phyloP scores from a whole-genome alignment of 2,113 vertebrate species.

The Vulpes vulpes region DNA sequence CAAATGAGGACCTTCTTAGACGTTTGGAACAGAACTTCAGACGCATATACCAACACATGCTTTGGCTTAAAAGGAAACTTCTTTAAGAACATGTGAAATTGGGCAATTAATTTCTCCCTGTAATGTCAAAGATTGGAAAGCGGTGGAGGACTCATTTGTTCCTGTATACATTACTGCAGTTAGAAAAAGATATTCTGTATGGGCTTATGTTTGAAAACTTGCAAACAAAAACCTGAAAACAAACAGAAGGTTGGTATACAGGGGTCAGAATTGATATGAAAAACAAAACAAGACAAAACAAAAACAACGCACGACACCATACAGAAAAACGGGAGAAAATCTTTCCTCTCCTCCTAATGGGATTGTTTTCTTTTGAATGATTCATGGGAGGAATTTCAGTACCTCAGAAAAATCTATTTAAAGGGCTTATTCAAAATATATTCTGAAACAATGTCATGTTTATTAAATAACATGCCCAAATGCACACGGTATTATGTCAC shows the following conservation, averaged over 20 bases:
- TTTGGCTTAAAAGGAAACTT: not conserved
- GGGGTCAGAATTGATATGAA: not conserved
- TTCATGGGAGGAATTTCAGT: not conserved
- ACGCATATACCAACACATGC: not conserved
- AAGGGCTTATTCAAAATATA: not conserved
- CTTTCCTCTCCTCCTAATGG: constrained; percentile 40
- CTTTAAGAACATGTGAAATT: not conserved
- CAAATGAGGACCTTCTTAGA: not conserved
- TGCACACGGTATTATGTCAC: not conserved
- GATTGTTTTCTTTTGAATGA: not conserved
- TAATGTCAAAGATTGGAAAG: not conserved
- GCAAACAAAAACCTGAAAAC: constrained; percentile 22
- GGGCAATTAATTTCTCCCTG: not conserved
- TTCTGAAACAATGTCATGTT: not conserved
- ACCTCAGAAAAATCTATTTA: not conserved
- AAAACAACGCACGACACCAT: not conserved
- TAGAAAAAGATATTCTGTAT: constrained; percentile 13
- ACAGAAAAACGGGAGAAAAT: not conserved
- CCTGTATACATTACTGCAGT: not conserved
- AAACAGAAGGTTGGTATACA: not conserved
- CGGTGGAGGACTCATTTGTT: not conserved
- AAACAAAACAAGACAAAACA: not conserved
- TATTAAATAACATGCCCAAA: not conserved
- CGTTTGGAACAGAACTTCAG: not conserved
- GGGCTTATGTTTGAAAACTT: constrained; percentile 69